Evolutionary conservation across 2,113 vertebrate genomes (phyloP).

Genomic region (Sclerurus mexicanus): DNA sequence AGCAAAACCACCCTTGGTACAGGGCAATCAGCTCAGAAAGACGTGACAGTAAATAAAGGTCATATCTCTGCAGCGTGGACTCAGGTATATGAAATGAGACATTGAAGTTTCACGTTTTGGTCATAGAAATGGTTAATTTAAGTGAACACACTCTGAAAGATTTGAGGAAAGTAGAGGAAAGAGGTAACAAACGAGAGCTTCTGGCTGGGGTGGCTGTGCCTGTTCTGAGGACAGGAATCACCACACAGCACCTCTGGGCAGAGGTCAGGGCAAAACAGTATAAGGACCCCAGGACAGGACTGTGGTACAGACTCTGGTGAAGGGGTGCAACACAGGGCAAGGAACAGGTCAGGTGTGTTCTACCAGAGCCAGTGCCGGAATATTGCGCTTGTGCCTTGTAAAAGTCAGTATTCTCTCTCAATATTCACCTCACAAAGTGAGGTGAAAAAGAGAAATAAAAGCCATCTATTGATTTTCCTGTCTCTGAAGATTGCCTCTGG

Average conservation of each 20-base stretch:
- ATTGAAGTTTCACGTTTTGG: not conserved
- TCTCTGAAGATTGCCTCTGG: not conserved
- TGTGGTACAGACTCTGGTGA: not conserved
- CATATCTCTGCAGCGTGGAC: fast-evolving
- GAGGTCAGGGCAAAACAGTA: not conserved
- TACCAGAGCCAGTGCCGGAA: not conserved
- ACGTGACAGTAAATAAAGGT: fast-evolving
- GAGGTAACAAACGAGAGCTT: not conserved
- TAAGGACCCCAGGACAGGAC: no score
- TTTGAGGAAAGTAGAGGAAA: not conserved
- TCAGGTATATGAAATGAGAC: not conserved
- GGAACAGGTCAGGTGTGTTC: fast-evolving
- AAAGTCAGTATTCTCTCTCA: not conserved
- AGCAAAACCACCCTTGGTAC: not conserved
- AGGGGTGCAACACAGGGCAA: fast-evolving
- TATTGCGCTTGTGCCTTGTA: not conserved
- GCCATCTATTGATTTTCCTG: not conserved
- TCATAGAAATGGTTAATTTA: not conserved
- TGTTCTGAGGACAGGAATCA: not conserved
- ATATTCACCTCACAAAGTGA: not conserved
- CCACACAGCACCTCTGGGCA: not conserved
- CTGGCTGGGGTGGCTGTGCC: not conserved
- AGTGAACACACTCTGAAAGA: not conserved
- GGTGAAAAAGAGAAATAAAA: not conserved
- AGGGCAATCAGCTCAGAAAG: not conserved